Base-by-base conservation (phyloP, 2,888 invertebrate genomes). In the Diarsia dahlii region DNA sequence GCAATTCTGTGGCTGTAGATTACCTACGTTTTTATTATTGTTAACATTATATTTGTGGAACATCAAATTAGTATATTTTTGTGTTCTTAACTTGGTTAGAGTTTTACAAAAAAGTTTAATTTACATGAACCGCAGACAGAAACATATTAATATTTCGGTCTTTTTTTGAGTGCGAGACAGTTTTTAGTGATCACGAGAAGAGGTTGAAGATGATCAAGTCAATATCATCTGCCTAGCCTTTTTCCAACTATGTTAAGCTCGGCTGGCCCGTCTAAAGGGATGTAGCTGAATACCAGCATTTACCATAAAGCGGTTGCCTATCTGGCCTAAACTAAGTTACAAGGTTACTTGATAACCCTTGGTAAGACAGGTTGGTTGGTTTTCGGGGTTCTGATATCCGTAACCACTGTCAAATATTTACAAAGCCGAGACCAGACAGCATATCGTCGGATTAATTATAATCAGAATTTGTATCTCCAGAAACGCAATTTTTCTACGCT, bases 11-110 rank as follows among this genome's bases (percentile, higher is more conserved):
- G 71, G 76, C 63, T 77, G 45, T 65, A 78, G 75, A 83, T 87
- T 75, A 81, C 79, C 76, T 74, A 62, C 68, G 64, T 81, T 78
- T 74, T 78, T 73, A 82, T 78, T 75, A 82, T 81, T 84, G 75
- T 71, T 74, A 80, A 82, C 73, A 74, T 63, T 68, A 64, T 78
- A 70, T 82, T 87, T 81, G 68, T 81, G 66, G 75, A 81, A 65
- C 74, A 64, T 66, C 18, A 52, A 71, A 56, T 56, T 63, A 69
- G n/a, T 72, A 45, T 82, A 58, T 60, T 71, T 67, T 68, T 34
- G 13, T 60, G 23, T 74, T 60, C 18, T 66, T 5, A 20, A 65
- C 52, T n/a, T 52, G 39, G 20, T 8, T 50, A 28, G 28, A 52
- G 6, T 20, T 54, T 74, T 54, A 62, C 50, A 45, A n/a, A 48